Base-by-base conservation (phyloP, 2,888 invertebrate genomes). In the Hydrotaea diabolus region DNA sequence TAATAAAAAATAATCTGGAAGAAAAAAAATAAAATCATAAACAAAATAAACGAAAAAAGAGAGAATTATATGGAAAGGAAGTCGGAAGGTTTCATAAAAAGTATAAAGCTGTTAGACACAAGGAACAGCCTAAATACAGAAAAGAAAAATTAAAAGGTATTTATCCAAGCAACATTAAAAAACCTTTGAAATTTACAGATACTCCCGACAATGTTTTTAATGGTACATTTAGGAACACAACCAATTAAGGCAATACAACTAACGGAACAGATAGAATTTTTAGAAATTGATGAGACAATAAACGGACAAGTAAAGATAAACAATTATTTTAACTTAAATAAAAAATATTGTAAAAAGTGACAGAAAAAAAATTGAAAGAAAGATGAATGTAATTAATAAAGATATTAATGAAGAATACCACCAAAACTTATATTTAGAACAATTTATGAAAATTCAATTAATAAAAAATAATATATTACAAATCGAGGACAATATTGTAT, bases 121-220 rank as follows among this genome's bases (percentile, higher is more conserved):
- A 80, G 31, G 80, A 82, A 36, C 80, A 74, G 23, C 85, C 82
- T 39, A 85, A 77, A 66, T 81, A 53, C 83, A 85, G 46, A 71
- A 86, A 86, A 69, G 23, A 36, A n/a, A 78, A 75, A 17, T 59
- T 85, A 19, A 17, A 81, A 55, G 69, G 78, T 46, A 73, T 83
- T 19, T 80, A 85, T 57, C 78, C 73, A 53, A 26, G 49, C 17
- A 85, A 83, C 75, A 85, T 80, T 57, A 84, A 84, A 80, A 17
- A 74, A 78, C 64, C 77, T 49, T 39, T 57, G n/a, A 78, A 82
- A 82, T 82, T 82, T 78, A 21, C 78, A 82, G 82, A 74, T 43
- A 43, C 43, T 36, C 9, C 55, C 39, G 39, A 1, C 59, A 23
- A 2, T 64, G 59, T 13, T 49, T 46, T 75, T 69, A 66, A 75